Evolutionary conservation across 2,888 invertebrate genomes (phyloP).

Genomic region (Sesamia inferens): DNA sequence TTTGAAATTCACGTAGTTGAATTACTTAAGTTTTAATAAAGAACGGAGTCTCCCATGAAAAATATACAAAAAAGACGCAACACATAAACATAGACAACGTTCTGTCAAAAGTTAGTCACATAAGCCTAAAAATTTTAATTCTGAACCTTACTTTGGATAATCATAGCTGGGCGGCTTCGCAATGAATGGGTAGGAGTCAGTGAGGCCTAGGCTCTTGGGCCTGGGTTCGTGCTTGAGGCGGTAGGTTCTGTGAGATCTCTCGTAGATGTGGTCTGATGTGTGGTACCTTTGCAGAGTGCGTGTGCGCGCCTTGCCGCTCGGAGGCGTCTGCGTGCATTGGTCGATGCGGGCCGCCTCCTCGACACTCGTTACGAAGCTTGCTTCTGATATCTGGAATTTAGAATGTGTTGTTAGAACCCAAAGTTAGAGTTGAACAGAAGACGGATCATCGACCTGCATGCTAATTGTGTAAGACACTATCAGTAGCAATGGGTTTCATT

Average conservation of each 20-base stretch:
- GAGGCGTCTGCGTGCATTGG: conserved; percentile 87
- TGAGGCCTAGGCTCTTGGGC: conserved; percentile 82
- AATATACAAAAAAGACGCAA: background rate
- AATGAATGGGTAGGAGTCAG: conserved; percentile 83
- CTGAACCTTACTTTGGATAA: conserved; percentile 80
- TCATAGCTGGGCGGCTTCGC: conserved; percentile 84
- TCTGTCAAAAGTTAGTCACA: conserved; percentile 66
- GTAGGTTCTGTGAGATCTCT: conserved; percentile 74
- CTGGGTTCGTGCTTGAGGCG: conserved; percentile 75
- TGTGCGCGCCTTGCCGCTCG: conserved; percentile 84
- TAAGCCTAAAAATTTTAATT: conserved; percentile 36
- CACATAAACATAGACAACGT: conserved; percentile 4
- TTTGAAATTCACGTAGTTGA: background rate
- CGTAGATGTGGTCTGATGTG: conserved; percentile 88
- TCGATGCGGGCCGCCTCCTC: conserved; percentile 83
- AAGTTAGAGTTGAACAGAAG: background rate
- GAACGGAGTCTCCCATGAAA: too few species aligned
- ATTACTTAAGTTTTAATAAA: too few species aligned
- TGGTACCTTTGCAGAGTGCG: conserved; percentile 89
- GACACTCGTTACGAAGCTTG: conserved; percentile 86
- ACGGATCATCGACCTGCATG: background rate
- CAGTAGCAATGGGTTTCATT: background rate
- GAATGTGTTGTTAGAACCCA: background rate
- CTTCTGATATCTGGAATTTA: conserved; percentile 83
- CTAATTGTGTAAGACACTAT: background rate